These are phyloP conservation scores for Orchesella cincta DNA, from an alignment of 1,140 invertebrate species.

Conservation along the genomic window DNA sequence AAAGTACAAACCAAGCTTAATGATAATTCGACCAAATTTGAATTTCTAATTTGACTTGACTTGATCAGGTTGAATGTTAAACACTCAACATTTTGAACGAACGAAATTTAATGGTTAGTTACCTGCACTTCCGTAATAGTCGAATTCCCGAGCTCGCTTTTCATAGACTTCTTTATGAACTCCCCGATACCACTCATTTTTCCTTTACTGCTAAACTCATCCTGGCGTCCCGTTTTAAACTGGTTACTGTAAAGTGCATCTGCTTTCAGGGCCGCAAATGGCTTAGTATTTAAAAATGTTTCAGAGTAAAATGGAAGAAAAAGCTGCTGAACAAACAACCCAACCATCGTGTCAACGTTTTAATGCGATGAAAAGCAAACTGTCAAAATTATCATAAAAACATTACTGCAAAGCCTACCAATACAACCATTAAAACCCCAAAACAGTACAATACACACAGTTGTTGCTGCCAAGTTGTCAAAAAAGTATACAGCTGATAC, in stretches of 20 bases:
- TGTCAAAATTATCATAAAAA: no score
- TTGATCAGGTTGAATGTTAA: background rate
- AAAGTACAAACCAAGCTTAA: background rate
- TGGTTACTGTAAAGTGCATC: background rate
- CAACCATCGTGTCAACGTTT: slow-evolving; percentile 44
- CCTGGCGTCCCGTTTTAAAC: slow-evolving; percentile 39
- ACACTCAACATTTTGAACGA: background rate
- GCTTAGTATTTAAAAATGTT: slow-evolving; percentile 29
- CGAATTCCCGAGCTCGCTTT: slow-evolving; percentile 38
- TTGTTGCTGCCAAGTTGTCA: no score
- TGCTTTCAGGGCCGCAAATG: slow-evolving; percentile 24
- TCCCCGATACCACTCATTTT: slow-evolving; percentile 35
- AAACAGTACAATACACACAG: no score
- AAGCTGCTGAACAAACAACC: slow-evolving; percentile 35
- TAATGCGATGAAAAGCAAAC: no score
- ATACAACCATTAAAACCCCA: no score
- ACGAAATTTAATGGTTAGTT: background rate
- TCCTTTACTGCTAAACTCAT: slow-evolving; percentile 31
- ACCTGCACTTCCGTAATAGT: slow-evolving; percentile 40
- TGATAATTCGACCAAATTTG: no score
- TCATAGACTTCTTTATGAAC: slow-evolving; percentile 39
- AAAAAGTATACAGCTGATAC: no score
- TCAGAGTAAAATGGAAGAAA: slow-evolving; percentile 39
- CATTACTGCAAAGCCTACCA: no score
- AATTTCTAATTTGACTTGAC: no score